phyloP scores from a whole-genome alignment of 2,113 vertebrate genomes.

The human region DNA sequence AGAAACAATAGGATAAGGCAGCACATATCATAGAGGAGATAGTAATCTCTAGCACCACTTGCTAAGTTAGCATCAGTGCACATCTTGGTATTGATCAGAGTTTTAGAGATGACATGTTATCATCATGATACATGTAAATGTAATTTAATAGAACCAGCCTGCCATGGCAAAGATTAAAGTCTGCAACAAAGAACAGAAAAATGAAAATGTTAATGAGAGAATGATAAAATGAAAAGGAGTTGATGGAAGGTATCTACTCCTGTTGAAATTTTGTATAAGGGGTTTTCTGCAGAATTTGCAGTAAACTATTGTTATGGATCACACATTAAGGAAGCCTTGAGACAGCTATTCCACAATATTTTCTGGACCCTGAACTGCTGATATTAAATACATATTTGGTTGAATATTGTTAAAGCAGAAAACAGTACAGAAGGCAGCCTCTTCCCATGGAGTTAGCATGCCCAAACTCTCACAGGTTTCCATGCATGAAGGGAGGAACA shows the following conservation, averaged over 20 bases:
- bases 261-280: conserved; percentile 94
- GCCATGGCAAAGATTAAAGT: conserved; percentile 93
- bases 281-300: conserved; percentile 93
- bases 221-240: conserved; percentile 69
- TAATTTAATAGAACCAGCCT: conserved; percentile 96
- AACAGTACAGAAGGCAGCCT: conserved; percentile 91
- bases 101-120: conserved; percentile 93
- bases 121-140: conserved; percentile 91
- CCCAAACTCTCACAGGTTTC: conserved; percentile 92
- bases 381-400: conserved; percentile 92
- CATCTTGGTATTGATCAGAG: conserved; percentile 92
- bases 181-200: conserved; percentile 95
- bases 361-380: conserved; percentile 94
- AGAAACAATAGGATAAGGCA: conserved; percentile 93
- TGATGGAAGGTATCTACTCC: conserved; percentile 87
- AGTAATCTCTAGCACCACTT: conserved; percentile 91
- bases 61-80: conserved; percentile 92
- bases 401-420: conserved; percentile 96
- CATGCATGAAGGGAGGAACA: conserved; percentile 83
- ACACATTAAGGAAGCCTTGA: conserved; percentile 92
- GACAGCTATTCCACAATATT: conserved; percentile 92
- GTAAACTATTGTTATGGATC: conserved; percentile 94
- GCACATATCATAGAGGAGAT: conserved; percentile 93
- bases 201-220: conserved; percentile 94
- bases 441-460: conserved; percentile 92